phyloP scores from a whole-genome alignment of 2,888 invertebrate species.

The Platerodrilus igneus region DNA sequence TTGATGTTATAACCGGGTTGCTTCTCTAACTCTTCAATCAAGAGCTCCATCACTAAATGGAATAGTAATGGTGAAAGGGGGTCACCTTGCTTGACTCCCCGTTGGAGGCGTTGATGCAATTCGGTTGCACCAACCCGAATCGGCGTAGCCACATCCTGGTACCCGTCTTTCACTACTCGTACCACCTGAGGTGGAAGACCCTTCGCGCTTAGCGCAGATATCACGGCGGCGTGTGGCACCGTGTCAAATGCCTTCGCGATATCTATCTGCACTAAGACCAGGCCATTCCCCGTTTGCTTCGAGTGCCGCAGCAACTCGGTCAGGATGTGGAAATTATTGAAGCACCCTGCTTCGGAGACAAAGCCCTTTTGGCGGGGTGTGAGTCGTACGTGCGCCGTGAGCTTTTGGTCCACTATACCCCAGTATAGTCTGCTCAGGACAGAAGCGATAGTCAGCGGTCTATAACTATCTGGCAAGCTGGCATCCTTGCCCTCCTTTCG shows the following conservation, averaged over 20 bases:
- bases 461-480: slow-evolving; percentile 30
- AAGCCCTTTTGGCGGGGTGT: slow-evolving; percentile 34
- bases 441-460: slow-evolving; percentile 37
- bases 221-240: slow-evolving; percentile 30
- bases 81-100: slow-evolving; percentile 45
- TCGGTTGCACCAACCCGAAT: slow-evolving; percentile 25
- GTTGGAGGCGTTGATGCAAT: slow-evolving; percentile 29
- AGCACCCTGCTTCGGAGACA: slow-evolving; percentile 33
- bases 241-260: slow-evolving; percentile 47
- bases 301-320: slow-evolving; percentile 30
- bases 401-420: slow-evolving; percentile 31
- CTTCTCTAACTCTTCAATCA: slow-evolving; percentile 30
- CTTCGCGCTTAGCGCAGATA: slow-evolving; percentile 33
- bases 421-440: slow-evolving; percentile 34
- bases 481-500: slow-evolving; percentile 37
- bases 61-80: slow-evolving; percentile 34
- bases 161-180: slow-evolving; percentile 37
- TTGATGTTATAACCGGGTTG: slow-evolving; percentile 22
- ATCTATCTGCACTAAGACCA: slow-evolving; percentile 44
- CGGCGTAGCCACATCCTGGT: slow-evolving; percentile 34
- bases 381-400: slow-evolving; percentile 20
- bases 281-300: slow-evolving; percentile 20
- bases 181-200: slow-evolving; percentile 37
- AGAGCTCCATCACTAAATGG: slow-evolving; percentile 37
- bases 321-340: slow-evolving; percentile 34